Percentiles rank a stretch among this genome's conserved stretches.
Conservation (phyloP, 2,113 vertebrate genomes). For the Neotragus moschatus region DNA sequence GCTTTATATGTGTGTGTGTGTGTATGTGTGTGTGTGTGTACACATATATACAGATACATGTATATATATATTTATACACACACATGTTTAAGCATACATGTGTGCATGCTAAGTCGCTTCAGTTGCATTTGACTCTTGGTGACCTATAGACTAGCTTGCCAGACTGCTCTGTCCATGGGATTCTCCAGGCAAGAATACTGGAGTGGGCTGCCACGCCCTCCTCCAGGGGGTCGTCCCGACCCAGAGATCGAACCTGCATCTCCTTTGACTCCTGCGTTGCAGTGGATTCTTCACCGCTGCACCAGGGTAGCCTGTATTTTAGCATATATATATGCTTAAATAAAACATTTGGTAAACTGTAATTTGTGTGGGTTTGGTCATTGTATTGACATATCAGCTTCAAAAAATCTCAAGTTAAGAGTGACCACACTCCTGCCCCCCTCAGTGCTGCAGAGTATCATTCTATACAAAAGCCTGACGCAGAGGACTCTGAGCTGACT, state of each 20-base stretch:
- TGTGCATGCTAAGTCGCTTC: background rate
- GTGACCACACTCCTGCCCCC: background rate
- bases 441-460: background rate
- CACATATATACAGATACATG: background rate
- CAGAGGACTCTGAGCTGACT: background rate
- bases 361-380: background rate
- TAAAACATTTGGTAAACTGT: background rate
- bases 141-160: background rate
- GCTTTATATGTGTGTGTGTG: background rate
- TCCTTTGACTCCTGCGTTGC: background rate
- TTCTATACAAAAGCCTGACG: background rate
- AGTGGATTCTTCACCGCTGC: background rate
- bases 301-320: background rate
- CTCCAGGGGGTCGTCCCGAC: background rate
- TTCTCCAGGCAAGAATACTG: background rate
- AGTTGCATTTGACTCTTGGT: background rate
- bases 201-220: background rate
- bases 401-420: background rate
- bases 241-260: background rate
- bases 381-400: background rate
- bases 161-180: background rate
- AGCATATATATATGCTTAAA: background rate
- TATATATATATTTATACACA: background rate
- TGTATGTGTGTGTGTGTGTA: background rate
- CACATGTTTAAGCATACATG: background rate